phyloP scores from a whole-genome alignment of 2,113 vertebrate species.

The Chaetura pelagica region DNA sequence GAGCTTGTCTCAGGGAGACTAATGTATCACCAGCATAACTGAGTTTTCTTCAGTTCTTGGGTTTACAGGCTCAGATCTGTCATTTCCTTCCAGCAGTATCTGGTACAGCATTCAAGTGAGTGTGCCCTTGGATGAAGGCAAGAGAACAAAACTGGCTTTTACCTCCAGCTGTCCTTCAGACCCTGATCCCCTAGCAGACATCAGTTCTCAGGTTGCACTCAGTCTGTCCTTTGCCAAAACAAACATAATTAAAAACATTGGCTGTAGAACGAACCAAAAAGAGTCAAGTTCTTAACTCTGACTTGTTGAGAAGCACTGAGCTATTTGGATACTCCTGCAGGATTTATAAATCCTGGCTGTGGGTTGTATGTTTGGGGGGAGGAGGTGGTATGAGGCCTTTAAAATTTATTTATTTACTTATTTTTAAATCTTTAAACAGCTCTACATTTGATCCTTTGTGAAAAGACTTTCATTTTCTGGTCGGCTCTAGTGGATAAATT shows the following conservation, averaged over 20 bases:
- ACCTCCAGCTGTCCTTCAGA: neutral
- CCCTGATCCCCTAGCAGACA: neutral
- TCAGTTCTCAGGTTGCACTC: neutral
- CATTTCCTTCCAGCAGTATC: neutral
- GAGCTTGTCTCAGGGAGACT: neutral
- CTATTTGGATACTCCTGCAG: neutral
- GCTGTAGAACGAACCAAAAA: neutral
- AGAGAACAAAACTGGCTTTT: neutral
- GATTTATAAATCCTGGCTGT: neutral
- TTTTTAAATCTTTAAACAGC: neutral
- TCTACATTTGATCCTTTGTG: neutral
- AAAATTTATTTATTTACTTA: too few species aligned
- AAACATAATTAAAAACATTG: neutral
- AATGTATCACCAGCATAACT: neutral
- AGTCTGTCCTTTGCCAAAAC: neutral
- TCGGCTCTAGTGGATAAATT: neutral
- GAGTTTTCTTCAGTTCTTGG: neutral
- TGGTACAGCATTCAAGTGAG: neutral
- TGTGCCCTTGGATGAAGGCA: neutral
- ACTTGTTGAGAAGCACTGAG: neutral
- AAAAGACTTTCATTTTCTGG: neutral
- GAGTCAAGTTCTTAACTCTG: neutral
- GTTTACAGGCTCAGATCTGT: neutral
- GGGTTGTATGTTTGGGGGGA: neutral
- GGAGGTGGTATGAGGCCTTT: neutral